phyloP scores from a whole-genome alignment of 2,113 vertebrate genomes.

The Engraulis encrasicolus region DNA sequence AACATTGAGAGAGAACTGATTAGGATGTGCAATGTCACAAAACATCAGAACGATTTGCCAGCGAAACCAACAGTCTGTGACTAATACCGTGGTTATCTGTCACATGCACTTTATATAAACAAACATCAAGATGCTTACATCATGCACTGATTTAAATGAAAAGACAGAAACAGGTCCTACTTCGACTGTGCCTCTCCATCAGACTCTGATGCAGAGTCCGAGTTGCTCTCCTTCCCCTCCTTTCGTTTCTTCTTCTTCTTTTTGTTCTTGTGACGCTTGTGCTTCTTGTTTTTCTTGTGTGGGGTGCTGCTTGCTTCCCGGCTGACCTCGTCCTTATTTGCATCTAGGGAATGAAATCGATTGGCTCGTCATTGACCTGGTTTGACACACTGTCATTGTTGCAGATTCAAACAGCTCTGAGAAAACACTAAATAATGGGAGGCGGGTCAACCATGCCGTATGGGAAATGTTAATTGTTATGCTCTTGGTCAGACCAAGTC shows the following conservation, averaged over 20 bases:
- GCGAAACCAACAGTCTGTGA: not conserved
- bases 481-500: too few species aligned
- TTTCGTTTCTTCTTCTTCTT: slow-evolving; percentile 88
- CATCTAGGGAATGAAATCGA: not conserved
- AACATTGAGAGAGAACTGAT: slow-evolving; percentile 10
- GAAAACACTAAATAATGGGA: too few species aligned
- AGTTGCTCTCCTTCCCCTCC: slow-evolving; percentile 79
- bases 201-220: slow-evolving; percentile 69
- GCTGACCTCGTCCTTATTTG: slow-evolving; percentile 49
- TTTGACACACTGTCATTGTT: not conserved
- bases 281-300: slow-evolving; percentile 80
- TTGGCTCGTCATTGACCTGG: not conserved
- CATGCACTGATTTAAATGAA: not conserved
- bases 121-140: slow-evolving; percentile 27
- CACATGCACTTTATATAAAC: not conserved
- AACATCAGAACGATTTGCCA: too few species aligned
- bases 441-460: too few species aligned
- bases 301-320: slow-evolving; percentile 71
- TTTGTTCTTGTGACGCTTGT: slow-evolving; percentile 95
- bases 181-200: slow-evolving; percentile 69
- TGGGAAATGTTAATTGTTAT: too few species aligned
- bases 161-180: slow-evolving; percentile 43
- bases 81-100: not conserved
- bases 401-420: not conserved
- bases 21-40: not conserved